phyloP scores from a whole-genome alignment of 1,140 invertebrate genomes.

The Probaryconus sp. region DNA sequence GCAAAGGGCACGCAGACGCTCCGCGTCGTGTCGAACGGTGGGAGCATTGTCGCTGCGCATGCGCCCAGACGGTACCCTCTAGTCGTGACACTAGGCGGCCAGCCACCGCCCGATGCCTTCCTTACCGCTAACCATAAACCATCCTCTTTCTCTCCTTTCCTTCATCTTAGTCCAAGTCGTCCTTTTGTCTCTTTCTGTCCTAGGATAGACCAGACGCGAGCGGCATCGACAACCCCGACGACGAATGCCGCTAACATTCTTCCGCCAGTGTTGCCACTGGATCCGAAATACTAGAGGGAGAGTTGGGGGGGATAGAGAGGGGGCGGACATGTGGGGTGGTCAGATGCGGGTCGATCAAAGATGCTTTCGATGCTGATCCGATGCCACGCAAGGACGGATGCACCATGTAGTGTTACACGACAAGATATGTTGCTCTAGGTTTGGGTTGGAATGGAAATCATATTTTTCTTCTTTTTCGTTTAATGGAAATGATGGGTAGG shows the following conservation, averaged over 20 bases:
- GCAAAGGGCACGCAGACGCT: slow-evolving; percentile 63
- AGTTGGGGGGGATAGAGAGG: too few relatives aligned
- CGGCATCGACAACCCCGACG: slow-evolving; percentile 6
- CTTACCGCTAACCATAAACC: background rate
- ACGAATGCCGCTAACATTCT: too few relatives aligned
- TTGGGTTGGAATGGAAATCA: too few relatives aligned
- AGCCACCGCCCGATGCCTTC: slow-evolving; percentile 68
- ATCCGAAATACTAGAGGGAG: too few relatives aligned
- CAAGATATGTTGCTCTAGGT: too few relatives aligned
- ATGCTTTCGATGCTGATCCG: too few relatives aligned
- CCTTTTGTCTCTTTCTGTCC: background rate
- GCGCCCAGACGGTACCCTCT: slow-evolving; percentile 73
- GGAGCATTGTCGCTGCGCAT: slow-evolving; percentile 61
- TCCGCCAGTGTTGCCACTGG: slow-evolving; percentile 33
- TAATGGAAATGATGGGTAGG: too few relatives aligned
- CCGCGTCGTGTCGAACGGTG: slow-evolving; percentile 15
- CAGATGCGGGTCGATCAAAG: slow-evolving; percentile 24
- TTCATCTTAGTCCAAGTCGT: background rate
- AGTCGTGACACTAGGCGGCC: slow-evolving; percentile 65
- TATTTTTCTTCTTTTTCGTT: too few relatives aligned
- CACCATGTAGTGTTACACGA: too few relatives aligned
- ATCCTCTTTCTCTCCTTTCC: background rate
- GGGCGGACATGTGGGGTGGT: too few relatives aligned
- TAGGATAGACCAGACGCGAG: slow-evolving; percentile 28
- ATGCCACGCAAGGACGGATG: too few relatives aligned